These are phyloP conservation scores for Mormyrus hasselquistii DNA, from an alignment of 2,797 vertebrate species.

Conservation along the genomic window DNA sequence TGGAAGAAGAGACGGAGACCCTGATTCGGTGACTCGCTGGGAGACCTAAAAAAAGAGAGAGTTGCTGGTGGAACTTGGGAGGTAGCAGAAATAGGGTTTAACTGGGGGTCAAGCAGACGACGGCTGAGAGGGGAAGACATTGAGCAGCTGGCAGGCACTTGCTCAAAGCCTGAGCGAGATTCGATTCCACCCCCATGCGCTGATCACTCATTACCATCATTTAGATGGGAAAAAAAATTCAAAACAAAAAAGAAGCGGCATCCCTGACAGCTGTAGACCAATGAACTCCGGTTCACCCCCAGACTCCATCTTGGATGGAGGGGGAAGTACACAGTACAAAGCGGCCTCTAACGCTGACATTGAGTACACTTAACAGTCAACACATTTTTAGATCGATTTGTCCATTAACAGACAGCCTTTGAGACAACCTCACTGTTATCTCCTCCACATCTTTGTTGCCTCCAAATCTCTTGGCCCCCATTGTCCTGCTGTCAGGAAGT, in stretches of 20 bases:
- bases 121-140: constrained; percentile 53
- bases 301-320: constrained; percentile 19
- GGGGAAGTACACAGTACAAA: not conserved
- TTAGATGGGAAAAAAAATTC: constrained; percentile 53
- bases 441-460: constrained; percentile 2
- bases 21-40: constrained; percentile 5
- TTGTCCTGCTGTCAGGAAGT: not conserved
- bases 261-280: constrained; percentile 63
- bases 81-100: constrained; percentile 52
- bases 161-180: constrained; percentile 32
- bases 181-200: constrained; percentile 33
- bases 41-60: constrained; percentile 42
- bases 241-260: constrained; percentile 44
- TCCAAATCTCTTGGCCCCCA: not conserved
- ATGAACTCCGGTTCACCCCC: constrained; percentile 59
- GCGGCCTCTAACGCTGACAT: not conserved
- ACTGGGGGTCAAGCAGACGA: constrained; percentile 50
- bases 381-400: not conserved
- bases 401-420: not conserved
- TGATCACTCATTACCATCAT: constrained; percentile 60
- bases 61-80: constrained; percentile 46
- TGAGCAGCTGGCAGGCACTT: constrained; percentile 59
- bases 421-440: not conserved
- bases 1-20: constrained; percentile 24
- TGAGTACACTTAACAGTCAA: constrained; percentile 3